Evolutionary conservation across 1,140 invertebrate species (phyloP).

Genomic region (Tetraneura akinire): DNA sequence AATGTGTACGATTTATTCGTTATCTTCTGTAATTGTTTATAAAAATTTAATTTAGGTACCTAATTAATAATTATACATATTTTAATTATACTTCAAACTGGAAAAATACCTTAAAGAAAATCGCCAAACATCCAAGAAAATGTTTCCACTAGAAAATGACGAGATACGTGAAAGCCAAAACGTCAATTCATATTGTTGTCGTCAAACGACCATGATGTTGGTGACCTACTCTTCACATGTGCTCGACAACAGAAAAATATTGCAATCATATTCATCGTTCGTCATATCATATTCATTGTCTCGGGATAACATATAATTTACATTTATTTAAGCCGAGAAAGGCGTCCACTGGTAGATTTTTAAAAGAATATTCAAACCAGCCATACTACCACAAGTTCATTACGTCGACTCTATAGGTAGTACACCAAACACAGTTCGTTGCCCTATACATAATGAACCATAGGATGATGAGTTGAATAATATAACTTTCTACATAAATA

Average conservation of each 20-base stretch:
- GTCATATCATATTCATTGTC: slow-evolving; percentile 25
- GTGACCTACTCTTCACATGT: slow-evolving; percentile 36
- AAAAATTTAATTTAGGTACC: no score
- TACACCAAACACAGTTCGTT: slow-evolving; percentile 15
- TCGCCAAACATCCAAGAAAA: not conserved
- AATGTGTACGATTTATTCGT: no score
- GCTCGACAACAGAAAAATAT: not conserved
- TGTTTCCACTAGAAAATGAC: not conserved
- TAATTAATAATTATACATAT: no score
- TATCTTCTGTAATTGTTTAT: no score
- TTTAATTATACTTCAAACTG: not conserved
- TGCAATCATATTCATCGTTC: slow-evolving; percentile 10
- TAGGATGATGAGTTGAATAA: not conserved
- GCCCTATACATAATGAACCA: slow-evolving; percentile 11
- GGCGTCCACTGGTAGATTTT: not conserved
- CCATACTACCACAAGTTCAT: no score
- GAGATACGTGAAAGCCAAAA: slow-evolving; percentile 38
- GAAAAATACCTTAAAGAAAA: not conserved
- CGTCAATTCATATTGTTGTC: not conserved
- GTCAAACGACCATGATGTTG: slow-evolving; percentile 29
- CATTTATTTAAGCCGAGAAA: slow-evolving; percentile 10
- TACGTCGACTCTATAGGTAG: not conserved
- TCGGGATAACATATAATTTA: slow-evolving; percentile 31
- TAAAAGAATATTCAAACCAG: slow-evolving; percentile 18
- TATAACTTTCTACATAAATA: slow-evolving; percentile 14